Evolutionary conservation across 2,888 invertebrate genomes (phyloP), one percentile per base, ranked within the genome.

Genomic region (Linnaemya tessellans): DNA sequence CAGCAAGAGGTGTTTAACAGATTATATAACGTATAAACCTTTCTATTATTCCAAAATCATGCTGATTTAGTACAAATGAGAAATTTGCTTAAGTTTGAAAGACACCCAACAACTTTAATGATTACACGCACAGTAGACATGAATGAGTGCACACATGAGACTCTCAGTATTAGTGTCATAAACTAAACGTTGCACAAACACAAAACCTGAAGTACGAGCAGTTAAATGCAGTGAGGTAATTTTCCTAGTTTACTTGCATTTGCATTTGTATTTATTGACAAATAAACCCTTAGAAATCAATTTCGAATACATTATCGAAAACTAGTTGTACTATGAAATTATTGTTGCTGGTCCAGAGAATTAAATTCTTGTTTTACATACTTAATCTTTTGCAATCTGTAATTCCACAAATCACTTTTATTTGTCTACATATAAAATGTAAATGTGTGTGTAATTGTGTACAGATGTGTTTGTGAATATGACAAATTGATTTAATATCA

Each of bases 251-350:
- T 58, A 46, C 70, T 30, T 30, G 30, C 56, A 46, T 75, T 30
- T 30, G 30, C 56, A 46, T 75, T 81, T 75, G 68, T 25, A 62
- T 49, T 38, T 64, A 56, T 64, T 56, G 43, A 70, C 75, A 75
- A 68, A 46, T 10, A 56, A 43, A 9, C 38, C n/a, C 62, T 75
- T 81, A 1, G 46, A 73, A 58, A 56, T 41, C 49, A 79, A 62
- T 7, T 30, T 20, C 18, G 54, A 43, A 70, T 22, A 46, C 38
- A 43, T 13, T 3, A 51, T 51, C n/a, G 20, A 13, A n/a, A 78
- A n/a, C 60, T 5, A 54, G 7, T 22, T 54, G 51, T 20, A 51
- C 51, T 20, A 20, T 13, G 30, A 43, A 43, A 43, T 13, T 43
- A 13, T 43, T 43, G 13, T 43, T 13, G 13, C 13, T 43, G 46